Conservation (phyloP, 2,113 vertebrate genomes). For the Carettochelys insculpta region DNA sequence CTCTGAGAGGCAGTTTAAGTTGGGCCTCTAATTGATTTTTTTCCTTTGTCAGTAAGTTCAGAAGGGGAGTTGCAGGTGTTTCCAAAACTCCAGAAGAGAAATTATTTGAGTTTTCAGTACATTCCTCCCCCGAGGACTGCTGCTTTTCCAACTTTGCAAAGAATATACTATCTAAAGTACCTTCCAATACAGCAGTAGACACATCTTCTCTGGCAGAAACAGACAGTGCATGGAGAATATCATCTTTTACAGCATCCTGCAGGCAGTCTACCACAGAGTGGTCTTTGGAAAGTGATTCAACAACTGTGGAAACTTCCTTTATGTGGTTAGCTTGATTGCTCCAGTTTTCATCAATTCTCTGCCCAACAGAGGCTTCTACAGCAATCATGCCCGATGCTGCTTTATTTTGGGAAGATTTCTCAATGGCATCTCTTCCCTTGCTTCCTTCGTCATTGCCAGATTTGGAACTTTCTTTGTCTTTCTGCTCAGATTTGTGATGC, state of each 20-base stretch:
- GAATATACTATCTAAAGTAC: conserved; percentile 59
- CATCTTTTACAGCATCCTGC: conserved; percentile 56
- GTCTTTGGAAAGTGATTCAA: conserved; percentile 39
- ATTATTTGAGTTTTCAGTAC: conserved; percentile 67
- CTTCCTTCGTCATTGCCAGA: conserved; percentile 53
- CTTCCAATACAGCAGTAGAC: conserved; percentile 38
- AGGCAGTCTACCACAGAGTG: conserved; percentile 58
- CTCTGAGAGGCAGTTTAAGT: conserved; percentile 61
- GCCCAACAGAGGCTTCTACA: conserved; percentile 50
- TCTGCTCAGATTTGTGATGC: conserved; percentile 54
- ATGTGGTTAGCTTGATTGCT: conserved; percentile 6
- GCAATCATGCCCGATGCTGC: conserved; percentile 21
- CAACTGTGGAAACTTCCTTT: conserved; percentile 25
- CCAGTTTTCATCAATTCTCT: conserved; percentile 39
- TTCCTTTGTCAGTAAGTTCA: conserved; percentile 82
- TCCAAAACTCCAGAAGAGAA: conserved; percentile 48
- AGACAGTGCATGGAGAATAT: conserved; percentile 21
- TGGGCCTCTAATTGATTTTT: conserved; percentile 77
- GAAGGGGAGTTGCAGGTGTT: conserved; percentile 75
- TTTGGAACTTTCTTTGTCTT: conserved; percentile 46
- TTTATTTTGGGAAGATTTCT: conserved; percentile 57
- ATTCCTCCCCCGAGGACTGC: conserved; percentile 62
- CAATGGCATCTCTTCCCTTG: conserved; percentile 38
- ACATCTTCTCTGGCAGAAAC: conserved; percentile 46
- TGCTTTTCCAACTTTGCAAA: conserved; percentile 73